A percentile compares a stretch with the other conserved stretches of the same genome.
These are phyloP conservation scores for Achlya flavicornis DNA, from an alignment of 2,888 invertebrate genomes.

Conservation along the genomic window DNA sequence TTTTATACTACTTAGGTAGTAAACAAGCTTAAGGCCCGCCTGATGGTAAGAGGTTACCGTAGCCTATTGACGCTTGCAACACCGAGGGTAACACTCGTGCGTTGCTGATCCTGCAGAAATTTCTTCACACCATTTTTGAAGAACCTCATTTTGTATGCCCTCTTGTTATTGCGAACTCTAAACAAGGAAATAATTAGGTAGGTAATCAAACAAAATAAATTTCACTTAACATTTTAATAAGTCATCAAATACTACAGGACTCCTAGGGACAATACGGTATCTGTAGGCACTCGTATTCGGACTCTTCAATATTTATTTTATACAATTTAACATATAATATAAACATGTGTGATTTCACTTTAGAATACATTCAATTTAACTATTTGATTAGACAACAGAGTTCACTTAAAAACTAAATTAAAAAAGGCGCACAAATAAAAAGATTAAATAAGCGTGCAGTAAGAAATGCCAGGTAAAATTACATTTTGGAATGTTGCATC, in stretches of 20 bases:
- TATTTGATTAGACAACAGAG: background rate
- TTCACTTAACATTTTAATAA: constrained; percentile 9
- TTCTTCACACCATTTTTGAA: too few species aligned
- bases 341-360: background rate
- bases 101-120: too few species aligned
- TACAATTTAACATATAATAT: background rate
- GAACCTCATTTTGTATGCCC: too few species aligned
- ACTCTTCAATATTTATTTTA: background rate
- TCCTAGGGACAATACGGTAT: background rate
- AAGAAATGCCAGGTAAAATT: background rate
- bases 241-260: constrained; percentile 5
- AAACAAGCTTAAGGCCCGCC: too few species aligned
- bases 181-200: background rate
- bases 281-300: constrained; percentile 5
- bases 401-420: background rate
- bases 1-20: too few species aligned
- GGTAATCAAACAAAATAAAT: background rate
- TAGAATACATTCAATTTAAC: background rate
- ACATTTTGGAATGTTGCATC: background rate
- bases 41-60: too few species aligned
- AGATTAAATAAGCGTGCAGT: background rate
- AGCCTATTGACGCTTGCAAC: too few species aligned
- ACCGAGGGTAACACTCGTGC: too few species aligned
- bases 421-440: background rate
- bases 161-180: background rate